A percentile compares a stretch with the other conserved stretches of the same genome.
Conservation (phyloP, 2,888 invertebrate species). For the Amblyjoppa proteus region DNA sequence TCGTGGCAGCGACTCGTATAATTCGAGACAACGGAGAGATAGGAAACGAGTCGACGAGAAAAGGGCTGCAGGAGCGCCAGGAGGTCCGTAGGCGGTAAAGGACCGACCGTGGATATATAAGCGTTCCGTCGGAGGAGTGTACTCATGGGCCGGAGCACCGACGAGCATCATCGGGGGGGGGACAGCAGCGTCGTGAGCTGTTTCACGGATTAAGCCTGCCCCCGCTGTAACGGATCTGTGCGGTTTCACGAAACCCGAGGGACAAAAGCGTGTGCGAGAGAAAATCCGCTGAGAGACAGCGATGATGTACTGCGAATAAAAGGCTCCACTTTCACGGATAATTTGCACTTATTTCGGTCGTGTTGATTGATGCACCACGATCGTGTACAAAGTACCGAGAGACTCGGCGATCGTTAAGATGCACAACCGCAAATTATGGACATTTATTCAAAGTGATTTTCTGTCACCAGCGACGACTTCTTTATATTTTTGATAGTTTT, state of each 20-base stretch:
- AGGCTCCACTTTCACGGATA: slow-evolving; percentile 50
- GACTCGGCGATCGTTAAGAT: not conserved
- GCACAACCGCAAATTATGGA: not conserved
- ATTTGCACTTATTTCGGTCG: slow-evolving; percentile 58
- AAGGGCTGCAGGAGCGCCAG: slow-evolving; percentile 66
- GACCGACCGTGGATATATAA: slow-evolving; percentile 61
- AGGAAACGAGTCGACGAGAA: slow-evolving; percentile 54
- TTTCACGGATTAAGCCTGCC: slow-evolving; percentile 65
- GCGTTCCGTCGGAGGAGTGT: slow-evolving; percentile 64
- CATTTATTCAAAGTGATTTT: not conserved
- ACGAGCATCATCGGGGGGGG: slow-evolving; percentile 48
- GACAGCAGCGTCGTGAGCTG: slow-evolving; percentile 62
- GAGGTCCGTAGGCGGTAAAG: slow-evolving; percentile 68
- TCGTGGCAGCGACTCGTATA: slow-evolving; percentile 64
- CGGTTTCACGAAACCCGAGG: slow-evolving; percentile 44
- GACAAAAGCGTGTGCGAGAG: slow-evolving; percentile 43
- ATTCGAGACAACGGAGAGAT: slow-evolving; percentile 45
- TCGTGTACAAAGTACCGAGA: slow-evolving; percentile 8
- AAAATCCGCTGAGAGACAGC: slow-evolving; percentile 35
- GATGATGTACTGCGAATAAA: slow-evolving; percentile 30
- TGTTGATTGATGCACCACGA: slow-evolving; percentile 3
- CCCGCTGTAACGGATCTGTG: slow-evolving; percentile 62
- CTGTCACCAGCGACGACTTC: not conserved
- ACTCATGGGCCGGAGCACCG: slow-evolving; percentile 52
- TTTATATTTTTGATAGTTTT: not conserved